These are phyloP conservation scores for Cephus pygmeus DNA, from an alignment of 2,888 invertebrate species.

Conservation along the genomic window DNA sequence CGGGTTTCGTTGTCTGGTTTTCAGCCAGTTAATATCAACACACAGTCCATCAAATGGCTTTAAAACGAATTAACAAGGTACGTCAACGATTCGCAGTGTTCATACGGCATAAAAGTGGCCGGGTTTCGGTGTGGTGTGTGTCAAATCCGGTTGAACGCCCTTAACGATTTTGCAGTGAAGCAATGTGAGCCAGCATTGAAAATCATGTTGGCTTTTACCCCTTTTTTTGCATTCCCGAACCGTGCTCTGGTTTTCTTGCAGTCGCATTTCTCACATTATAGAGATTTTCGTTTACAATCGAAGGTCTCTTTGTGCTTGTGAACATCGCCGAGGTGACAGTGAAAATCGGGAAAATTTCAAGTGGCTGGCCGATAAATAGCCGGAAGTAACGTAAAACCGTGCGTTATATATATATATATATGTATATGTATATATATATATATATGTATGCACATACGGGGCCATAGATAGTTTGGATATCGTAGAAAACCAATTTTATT, in stretches of 20 bases:
- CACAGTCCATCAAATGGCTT: conserved; percentile 78
- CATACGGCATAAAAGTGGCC: conserved; percentile 30
- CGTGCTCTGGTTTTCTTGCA: conserved; percentile 30
- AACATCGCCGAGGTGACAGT: conserved; percentile 46
- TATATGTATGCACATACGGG: conserved; percentile 21
- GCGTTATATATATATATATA: conserved; percentile 35
- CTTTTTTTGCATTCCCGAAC: conserved; percentile 30
- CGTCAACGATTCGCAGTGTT: conserved; percentile 66
- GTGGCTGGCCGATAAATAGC: conserved; percentile 53
- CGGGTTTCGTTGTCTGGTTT: conserved; percentile 84
- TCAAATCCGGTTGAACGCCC: conserved; percentile 67
- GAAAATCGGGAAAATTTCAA: conserved; percentile 44
- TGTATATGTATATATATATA: conserved; percentile 26
- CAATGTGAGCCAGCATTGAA: conserved; percentile 76
- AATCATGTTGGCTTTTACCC: conserved; percentile 53
- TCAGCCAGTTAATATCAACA: conserved; percentile 79
- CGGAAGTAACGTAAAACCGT: conserved; percentile 66
- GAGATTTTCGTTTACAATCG: not conserved
- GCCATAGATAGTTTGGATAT: conserved; percentile 51
- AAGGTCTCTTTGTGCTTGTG: conserved; percentile 32
- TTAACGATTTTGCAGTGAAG: conserved; percentile 72
- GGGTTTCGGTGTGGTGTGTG: conserved; percentile 41
- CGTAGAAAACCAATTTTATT: conserved; percentile 31
- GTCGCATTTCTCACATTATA: conserved; percentile 16
- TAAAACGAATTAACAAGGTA: conserved; percentile 98